Base-by-base conservation (phyloP, 2,888 invertebrate genomes). In the Synanthedon formicaeformis region DNA sequence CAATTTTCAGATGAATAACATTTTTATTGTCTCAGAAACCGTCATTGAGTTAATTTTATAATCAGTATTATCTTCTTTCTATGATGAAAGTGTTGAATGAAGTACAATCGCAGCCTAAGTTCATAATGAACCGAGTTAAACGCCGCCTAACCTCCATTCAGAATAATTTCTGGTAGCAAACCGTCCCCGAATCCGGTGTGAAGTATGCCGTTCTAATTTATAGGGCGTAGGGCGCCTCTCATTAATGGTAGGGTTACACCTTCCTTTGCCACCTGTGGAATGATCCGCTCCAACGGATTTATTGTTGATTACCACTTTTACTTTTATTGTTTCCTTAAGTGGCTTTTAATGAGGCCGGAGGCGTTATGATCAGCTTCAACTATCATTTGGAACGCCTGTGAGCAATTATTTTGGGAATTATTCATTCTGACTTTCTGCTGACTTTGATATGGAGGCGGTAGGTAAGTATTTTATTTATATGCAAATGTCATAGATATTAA, bases 191-290 rank as follows among this genome's bases (percentile, higher is more conserved):
- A 71, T 70, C 71, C 61, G 66, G 66, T 64, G 76, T 65, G 73
- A 73, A 69, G 71, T 72, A 52, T 55, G 69, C 65, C 64, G 65
- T 60, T 66, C 69, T 78, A 81, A 82, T 82, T 81, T 81, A 82
- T 80, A 64, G 71, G 70, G 70, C 69, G 69, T 70, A 74, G 77
- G 78, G 75, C 67, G 71, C 67, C 67, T 70, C 75, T 77, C 75
- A 80, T 81, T 78, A 78, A 50, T 71, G 73, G 68, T 64, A 59
- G 67, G 68, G 68, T 68, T 69, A 69, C 67, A 68, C 72, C 72
- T 71, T 18, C 16, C 49, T 51, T 51, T 66, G 70, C 81, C 83
- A 83, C 83, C 83, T 83, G 82, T 83, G 75, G 83, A 73, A 75
- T 73, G 68, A 75, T 73, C 72, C 71, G 65, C 63, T 64, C 54